A percentile compares a stretch with the other conserved stretches of the same genome.
Conservation (phyloP, 2,888 invertebrate genomes). For the Lottia scabra region DNA sequence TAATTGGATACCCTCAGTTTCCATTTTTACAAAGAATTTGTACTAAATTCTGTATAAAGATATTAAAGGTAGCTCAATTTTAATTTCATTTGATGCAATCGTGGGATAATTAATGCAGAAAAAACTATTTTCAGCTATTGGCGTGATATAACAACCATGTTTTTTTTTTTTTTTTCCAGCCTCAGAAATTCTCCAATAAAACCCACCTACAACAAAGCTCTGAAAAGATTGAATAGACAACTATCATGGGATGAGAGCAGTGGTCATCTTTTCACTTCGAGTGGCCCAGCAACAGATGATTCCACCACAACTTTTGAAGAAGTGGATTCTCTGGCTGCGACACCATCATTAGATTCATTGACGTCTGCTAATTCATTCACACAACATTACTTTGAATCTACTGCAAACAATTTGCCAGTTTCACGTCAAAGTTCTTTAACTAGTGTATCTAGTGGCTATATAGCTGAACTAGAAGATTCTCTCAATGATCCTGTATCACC, state of each 20-base stretch:
- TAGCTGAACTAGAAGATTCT: conserved; percentile 10
- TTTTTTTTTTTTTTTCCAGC: conserved; percentile 8
- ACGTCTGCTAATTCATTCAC: background rate
- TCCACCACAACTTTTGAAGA: conserved; percentile 42
- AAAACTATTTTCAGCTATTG: too few relatives aligned
- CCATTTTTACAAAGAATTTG: too few relatives aligned
- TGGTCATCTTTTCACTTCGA: conserved; percentile 6
- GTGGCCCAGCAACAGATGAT: conserved; percentile 17
- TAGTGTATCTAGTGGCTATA: conserved; percentile 25
- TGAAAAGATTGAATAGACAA: background rate
- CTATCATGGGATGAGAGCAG: conserved; percentile 17
- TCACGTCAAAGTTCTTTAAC: conserved; percentile 32
- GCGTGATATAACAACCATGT: too few relatives aligned
- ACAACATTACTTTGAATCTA: background rate
- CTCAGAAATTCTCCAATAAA: background rate
- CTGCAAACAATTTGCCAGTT: background rate
- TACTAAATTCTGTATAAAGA: too few relatives aligned
- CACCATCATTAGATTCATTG: conserved; percentile 25
- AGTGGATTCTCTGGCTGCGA: conserved; percentile 38
- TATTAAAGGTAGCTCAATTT: too few relatives aligned
- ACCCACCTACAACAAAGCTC: background rate
- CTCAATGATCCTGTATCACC: background rate
- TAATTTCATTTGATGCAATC: too few relatives aligned
- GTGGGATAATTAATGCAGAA: too few relatives aligned
- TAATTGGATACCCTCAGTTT: too few relatives aligned